Evolutionary conservation across 2,797 vertebrate genomes (phyloP), one percentile per base, ranked within the genome.

Genomic region (Chaenodraco wilsoni): DNA sequence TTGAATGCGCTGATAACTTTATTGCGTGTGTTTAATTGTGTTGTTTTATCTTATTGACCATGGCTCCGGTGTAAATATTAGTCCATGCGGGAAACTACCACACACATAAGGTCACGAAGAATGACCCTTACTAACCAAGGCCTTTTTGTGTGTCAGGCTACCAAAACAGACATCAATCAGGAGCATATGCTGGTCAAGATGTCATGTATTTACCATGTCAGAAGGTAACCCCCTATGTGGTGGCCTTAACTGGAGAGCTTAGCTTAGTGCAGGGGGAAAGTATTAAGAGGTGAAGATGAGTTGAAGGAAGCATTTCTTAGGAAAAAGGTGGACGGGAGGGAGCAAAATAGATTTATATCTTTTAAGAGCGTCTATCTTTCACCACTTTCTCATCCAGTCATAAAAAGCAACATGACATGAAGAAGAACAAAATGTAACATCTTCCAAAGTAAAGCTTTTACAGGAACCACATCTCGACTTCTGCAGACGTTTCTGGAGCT

Each of bases 141-240:
- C 21, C 59, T 45, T 72, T 54, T 59, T 72, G 49, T 71, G 75
- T 80, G 80, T 82, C 81, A 84, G 5, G 59, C 45, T 72, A 52
- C 56, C 67, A 72, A 81, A 90, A 84, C 84, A 90, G 58, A 46
- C 43, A 23, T 82, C 78, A 77, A 51, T 84, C 45, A 19, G 33
- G 46, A 44, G 62, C 55, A 49, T 41, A 44, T 8, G 16, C 5
- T 7, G 40, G 48, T 27, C 64, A 73, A 86, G 83, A 87, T 75
- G 79, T 90, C 83, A 90, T 76, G 27, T 37, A 54, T 60, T 55
- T 40, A 50, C 78, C 57, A 61, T 84, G 69, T 67, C 3, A 54
- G 45, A 41, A 13, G 21, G 48, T 33, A 3, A 63, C 10, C 0
- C 46, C 10, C 50, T 33, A 46, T 17, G 23, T 8, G 0, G 59